phyloP scores from a whole-genome alignment of 64 coral and sea anemone genomes.

The Dendrophyllia cribrosa region DNA sequence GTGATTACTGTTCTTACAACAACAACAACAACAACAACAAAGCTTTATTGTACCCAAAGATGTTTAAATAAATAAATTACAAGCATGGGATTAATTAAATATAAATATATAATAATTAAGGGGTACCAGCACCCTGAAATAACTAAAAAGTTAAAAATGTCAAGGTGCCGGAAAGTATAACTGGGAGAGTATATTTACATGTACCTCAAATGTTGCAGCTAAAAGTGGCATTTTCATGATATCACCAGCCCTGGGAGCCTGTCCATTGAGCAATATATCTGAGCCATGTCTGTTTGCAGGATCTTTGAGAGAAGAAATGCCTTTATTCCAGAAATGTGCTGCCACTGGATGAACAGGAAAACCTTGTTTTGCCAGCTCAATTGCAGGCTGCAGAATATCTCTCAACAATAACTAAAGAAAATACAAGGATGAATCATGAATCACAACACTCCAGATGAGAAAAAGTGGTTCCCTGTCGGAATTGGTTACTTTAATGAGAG shows the following conservation, averaged over 20 bases:
- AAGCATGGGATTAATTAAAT: too few relatives aligned
- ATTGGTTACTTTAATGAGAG: not conserved
- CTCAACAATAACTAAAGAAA: slow-evolving; percentile 64
- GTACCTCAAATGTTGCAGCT: slow-evolving; percentile 92
- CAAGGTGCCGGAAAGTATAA: too few relatives aligned
- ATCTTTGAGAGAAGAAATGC: slow-evolving; percentile 30
- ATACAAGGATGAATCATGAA: not conserved
- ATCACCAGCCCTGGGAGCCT: slow-evolving; percentile 82
- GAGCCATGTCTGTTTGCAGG: slow-evolving; percentile 70
- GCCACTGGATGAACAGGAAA: slow-evolving; percentile 87
- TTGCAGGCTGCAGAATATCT: slow-evolving; percentile 88
- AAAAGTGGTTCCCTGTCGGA: too few relatives aligned
- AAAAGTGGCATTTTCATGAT: slow-evolving; percentile 92
- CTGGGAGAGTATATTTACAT: not conserved
- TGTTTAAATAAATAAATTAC: too few relatives aligned
- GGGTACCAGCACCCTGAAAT: too few relatives aligned
- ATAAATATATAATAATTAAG: too few relatives aligned
- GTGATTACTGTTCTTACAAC: too few relatives aligned
- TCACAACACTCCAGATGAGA: too few relatives aligned
- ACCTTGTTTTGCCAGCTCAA: slow-evolving; percentile 77
- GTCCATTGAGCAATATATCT: slow-evolving; percentile 83
- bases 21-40: too few relatives aligned
- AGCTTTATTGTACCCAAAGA: too few relatives aligned
- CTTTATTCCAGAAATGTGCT: slow-evolving; percentile 70
- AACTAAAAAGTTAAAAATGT: too few relatives aligned